These are phyloP conservation scores for Isichthys henryi DNA, from an alignment of 2,113 vertebrate species.

Conservation along the genomic window DNA sequence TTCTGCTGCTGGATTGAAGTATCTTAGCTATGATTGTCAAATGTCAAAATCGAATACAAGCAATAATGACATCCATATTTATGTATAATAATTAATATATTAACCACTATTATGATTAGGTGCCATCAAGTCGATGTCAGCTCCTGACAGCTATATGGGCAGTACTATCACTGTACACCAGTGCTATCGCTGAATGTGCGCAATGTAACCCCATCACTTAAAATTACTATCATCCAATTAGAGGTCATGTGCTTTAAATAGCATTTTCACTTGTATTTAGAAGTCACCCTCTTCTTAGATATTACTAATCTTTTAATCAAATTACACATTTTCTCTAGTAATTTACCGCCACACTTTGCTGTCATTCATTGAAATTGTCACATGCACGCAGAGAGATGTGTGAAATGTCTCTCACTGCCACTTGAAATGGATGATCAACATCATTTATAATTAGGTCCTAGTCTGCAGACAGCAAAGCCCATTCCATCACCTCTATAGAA, in stretches of 20 bases:
- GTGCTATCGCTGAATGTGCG: not conserved
- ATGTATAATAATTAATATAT: not conserved
- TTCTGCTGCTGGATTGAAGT: not conserved
- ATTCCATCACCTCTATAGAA: slow-evolving; percentile 22
- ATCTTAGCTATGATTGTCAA: not conserved
- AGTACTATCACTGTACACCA: not conserved
- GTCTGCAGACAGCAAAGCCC: slow-evolving; percentile 1
- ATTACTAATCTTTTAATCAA: not conserved
- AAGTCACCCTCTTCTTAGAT: not conserved
- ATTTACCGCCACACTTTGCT: not conserved
- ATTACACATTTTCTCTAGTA: slow-evolving; percentile 2
- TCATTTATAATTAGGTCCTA: slow-evolving; percentile 6
- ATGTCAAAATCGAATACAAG: not conserved
- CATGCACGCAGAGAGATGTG: not conserved
- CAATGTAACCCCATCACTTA: not conserved
- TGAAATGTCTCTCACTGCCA: not conserved
- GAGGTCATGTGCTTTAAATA: not conserved
- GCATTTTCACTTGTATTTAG: not conserved
- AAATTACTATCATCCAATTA: not conserved
- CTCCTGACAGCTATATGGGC: not conserved
- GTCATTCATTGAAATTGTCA: not conserved
- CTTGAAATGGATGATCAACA: not conserved
- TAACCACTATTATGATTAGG: not conserved
- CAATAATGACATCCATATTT: not conserved
- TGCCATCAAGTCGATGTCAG: not conserved